Evolutionary conservation across 1,140 invertebrate species (phyloP), one percentile per base, ranked within the genome.

Genomic region (Heliconius melpomene): DNA sequence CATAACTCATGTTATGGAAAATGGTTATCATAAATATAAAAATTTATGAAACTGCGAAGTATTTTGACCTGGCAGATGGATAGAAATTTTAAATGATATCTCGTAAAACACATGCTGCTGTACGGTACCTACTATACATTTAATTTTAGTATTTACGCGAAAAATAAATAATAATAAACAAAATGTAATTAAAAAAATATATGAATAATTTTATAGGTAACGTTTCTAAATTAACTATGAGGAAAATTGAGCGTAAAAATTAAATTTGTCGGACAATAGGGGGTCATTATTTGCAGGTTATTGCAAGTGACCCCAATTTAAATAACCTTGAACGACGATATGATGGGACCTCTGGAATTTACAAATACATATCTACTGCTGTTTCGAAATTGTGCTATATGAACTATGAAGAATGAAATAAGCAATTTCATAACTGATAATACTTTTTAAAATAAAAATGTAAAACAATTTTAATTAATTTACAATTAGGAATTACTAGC

Each of bases 21-120:
- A 66, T 66, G 74, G 54, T 38, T 72, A 76, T 70, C n/a, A 70
- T 66, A 66, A 79, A 74, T 79, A 74, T 79, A 79, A 79, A 79
- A 74, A 36, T 74, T 74, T 74, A 79, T 79, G 60, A 75, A 81
- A 70, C 57, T 78, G 76, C 71, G 20, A 54, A 40, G 70, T 72
- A 76, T 36, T 57, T 75, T 20, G 72, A 74, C n/a, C 70, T 26
- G 29, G 60, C 60, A 66, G 60, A 26, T 16, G 23, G n/a, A 66
- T 66, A 66, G 60, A 66, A 66, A 66, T 66, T 66, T 66, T 26
- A 66, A 29, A 66, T 66, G 8, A 66, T 13, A 66, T 66, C n/a
- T 66, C 60, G 23, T 66, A 29, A 66, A 66, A 66, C 9, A 66
- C 23, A 66, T 7, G 60, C 23, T 7, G 60, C 23, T 66, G 7